These are phyloP conservation scores for Spinibarbus caldwelli DNA, from an alignment of 2,797 vertebrate genomes.

Conservation along the genomic window DNA sequence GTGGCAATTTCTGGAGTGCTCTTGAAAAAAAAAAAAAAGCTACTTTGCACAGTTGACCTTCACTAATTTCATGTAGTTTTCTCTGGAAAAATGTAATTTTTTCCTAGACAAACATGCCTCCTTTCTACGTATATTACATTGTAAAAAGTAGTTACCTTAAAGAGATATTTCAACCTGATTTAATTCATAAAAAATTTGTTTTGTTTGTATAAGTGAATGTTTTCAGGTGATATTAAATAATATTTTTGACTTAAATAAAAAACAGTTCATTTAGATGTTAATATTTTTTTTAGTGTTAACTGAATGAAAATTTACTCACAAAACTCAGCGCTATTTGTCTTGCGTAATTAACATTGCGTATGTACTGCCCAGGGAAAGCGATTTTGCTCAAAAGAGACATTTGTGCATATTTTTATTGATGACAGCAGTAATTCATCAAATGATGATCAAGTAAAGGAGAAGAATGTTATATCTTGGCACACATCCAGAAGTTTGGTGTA, in stretches of 20 bases:
- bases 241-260: neutral
- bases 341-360: neutral
- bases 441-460: slow-evolving; percentile 8
- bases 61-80: slow-evolving; percentile 42
- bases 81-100: neutral
- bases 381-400: slow-evolving; percentile 2
- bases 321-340: neutral
- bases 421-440: slow-evolving; percentile 4
- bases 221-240: neutral
- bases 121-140: neutral
- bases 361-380: neutral
- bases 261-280: neutral
- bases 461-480: neutral
- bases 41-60: slow-evolving; percentile 30
- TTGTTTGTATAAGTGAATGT: neutral
- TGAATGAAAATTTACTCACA: neutral
- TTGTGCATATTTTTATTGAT: slow-evolving; percentile 12
- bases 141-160: neutral
- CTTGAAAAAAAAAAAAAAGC: neutral
- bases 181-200: neutral
- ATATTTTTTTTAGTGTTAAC: neutral
- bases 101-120: no score
- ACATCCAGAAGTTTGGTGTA: neutral
- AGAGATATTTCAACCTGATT: neutral
- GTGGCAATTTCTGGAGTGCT: slow-evolving; percentile 24